phyloP scores from a whole-genome alignment of 1,140 invertebrate genomes.

The Drosophila ercepeae region DNA sequence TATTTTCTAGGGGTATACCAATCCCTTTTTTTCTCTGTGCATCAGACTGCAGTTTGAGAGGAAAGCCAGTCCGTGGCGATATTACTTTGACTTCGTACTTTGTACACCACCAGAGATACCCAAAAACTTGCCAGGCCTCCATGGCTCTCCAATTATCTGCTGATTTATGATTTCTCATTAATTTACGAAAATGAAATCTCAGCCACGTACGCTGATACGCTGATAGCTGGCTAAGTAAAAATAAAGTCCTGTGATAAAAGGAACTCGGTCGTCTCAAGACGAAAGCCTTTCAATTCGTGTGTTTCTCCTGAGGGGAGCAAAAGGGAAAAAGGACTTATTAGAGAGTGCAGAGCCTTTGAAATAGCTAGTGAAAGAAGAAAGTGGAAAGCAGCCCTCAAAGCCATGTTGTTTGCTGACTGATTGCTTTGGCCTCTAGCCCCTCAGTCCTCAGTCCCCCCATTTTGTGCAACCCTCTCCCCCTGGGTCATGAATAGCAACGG shows the following conservation, averaged over 20 bases:
- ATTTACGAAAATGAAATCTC: slow-evolving; percentile 34
- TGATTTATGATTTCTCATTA: slow-evolving; percentile 63
- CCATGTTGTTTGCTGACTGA: slow-evolving; percentile 71
- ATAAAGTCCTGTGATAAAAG: slow-evolving; percentile 15
- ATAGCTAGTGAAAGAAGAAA: slow-evolving; percentile 16
- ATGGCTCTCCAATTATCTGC: slow-evolving; percentile 43
- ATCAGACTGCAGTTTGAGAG: neutral
- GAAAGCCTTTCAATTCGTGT: slow-evolving; percentile 39
- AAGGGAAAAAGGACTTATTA: slow-evolving; percentile 24
- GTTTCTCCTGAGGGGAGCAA: neutral
- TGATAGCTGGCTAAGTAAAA: slow-evolving; percentile 19
- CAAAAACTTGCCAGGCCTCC: slow-evolving; percentile 4
- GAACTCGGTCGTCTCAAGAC: slow-evolving; percentile 29
- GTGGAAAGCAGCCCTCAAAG: slow-evolving; percentile 46
- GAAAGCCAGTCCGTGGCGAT: slow-evolving; percentile 10
- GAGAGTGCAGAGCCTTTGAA: slow-evolving; percentile 34
- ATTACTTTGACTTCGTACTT: slow-evolving; percentile 58
- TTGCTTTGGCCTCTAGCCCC: slow-evolving; percentile 54
- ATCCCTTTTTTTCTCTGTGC: neutral
- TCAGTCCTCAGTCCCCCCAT: neutral
- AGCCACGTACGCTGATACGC: slow-evolving; percentile 37
- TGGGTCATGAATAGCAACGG: slow-evolving; percentile 35
- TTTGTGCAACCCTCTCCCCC: slow-evolving; percentile 11
- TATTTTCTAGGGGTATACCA: neutral
- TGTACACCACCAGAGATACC: slow-evolving; percentile 24